Evolutionary conservation across 2,797 vertebrate genomes (phyloP).

Genomic region (Falco biarmicus): DNA sequence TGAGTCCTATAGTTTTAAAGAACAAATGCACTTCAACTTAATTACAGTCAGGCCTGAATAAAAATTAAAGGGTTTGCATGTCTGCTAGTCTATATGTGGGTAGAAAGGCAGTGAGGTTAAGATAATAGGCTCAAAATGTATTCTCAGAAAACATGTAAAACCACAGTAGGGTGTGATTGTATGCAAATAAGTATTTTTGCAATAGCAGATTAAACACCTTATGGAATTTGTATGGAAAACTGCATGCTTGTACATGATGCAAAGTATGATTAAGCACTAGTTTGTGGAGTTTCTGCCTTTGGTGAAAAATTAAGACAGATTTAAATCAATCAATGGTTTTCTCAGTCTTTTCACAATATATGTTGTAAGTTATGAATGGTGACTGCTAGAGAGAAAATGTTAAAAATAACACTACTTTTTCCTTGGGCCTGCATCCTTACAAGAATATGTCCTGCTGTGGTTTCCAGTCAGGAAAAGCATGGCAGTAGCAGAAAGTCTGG

Average conservation of each 20-base stretch:
- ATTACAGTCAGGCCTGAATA: conserved; percentile 54
- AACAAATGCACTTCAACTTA: conserved; percentile 36
- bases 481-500: background rate
- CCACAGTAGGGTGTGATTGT: conserved; percentile 70
- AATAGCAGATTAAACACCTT: conserved; percentile 69
- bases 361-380: background rate
- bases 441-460: background rate
- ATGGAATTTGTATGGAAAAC: conserved; percentile 63
- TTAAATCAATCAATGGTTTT: conserved; percentile 45
- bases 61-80: conserved; percentile 62
- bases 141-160: conserved; percentile 64
- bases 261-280: conserved; percentile 56
- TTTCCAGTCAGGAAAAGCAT: background rate
- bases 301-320: conserved; percentile 42
- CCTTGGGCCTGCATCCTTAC: background rate
- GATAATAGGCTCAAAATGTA: conserved; percentile 58
- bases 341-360: background rate
- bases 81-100: conserved; percentile 56
- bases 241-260: conserved; percentile 62
- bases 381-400: background rate
- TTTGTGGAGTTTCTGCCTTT: conserved; percentile 38
- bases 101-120: conserved; percentile 71
- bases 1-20: conserved; percentile 30
- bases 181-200: conserved; percentile 71
- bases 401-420: background rate